Evolutionary conservation across 2,888 invertebrate genomes (phyloP).

Genomic region (Callyntrura guangdongensis): DNA sequence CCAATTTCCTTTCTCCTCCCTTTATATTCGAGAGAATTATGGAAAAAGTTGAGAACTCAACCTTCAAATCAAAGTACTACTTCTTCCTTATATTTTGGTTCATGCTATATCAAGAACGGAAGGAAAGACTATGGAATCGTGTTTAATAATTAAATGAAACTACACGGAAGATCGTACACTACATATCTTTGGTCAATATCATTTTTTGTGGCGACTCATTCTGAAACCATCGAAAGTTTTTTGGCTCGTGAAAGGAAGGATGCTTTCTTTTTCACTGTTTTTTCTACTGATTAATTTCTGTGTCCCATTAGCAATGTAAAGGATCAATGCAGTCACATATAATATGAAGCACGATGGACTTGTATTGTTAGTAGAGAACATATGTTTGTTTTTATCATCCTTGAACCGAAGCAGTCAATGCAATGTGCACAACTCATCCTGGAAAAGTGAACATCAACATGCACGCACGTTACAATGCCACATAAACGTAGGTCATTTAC

Average conservation of each 20-base stretch:
- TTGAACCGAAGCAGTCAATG: slow-evolving; percentile 25
- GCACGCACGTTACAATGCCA: slow-evolving; percentile 2
- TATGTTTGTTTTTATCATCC: slow-evolving; percentile 36
- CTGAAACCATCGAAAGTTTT: neutral
- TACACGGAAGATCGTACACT: neutral
- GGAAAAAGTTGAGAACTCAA: neutral
- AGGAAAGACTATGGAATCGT: neutral
- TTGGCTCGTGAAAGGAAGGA: slow-evolving; percentile 28
- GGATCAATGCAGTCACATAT: slow-evolving; percentile 13
- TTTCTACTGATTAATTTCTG: slow-evolving; percentile 25
- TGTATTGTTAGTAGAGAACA: neutral
- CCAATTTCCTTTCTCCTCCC: too few relatives aligned
- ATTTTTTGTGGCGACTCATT: slow-evolving; percentile 7
- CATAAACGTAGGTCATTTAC: neutral
- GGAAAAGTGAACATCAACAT: slow-evolving; percentile 20
- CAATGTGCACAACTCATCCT: neutral
- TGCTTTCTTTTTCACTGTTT: slow-evolving; percentile 6
- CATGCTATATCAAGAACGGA: neutral
- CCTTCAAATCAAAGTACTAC: too few relatives aligned
- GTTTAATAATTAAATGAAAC: neutral
- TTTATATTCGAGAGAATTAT: neutral
- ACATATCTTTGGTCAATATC: neutral
- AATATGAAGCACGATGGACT: neutral
- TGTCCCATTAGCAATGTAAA: slow-evolving; percentile 29
- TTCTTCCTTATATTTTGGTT: neutral